These are phyloP conservation scores for Alsophila aescularia DNA, from an alignment of 2,888 invertebrate species.

Conservation along the genomic window DNA sequence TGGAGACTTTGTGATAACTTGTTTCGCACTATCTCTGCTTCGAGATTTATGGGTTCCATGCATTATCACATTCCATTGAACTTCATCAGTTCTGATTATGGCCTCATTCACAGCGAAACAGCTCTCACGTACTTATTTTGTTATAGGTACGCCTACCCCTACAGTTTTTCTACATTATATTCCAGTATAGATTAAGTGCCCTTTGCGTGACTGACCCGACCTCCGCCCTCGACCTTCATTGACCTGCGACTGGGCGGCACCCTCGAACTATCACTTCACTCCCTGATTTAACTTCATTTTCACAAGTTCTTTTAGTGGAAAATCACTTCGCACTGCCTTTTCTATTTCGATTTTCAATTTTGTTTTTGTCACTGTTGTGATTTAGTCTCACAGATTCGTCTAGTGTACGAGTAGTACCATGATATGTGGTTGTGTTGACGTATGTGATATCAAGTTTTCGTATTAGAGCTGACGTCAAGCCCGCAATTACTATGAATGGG, in stretches of 20 bases:
- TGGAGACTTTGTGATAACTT: slow-evolving; percentile 35
- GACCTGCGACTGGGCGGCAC: slow-evolving; percentile 63
- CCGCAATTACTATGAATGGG: slow-evolving; percentile 33
- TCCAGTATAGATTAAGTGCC: slow-evolving; percentile 40
- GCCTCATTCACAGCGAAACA: neutral
- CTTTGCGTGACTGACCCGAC: slow-evolving; percentile 62
- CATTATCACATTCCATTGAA: neutral
- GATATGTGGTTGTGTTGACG: slow-evolving; percentile 17
- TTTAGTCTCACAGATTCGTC: slow-evolving; percentile 6
- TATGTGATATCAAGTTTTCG: slow-evolving; percentile 22
- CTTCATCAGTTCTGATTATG: neutral
- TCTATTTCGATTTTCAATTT: slow-evolving; percentile 19
- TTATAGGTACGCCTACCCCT: neutral
- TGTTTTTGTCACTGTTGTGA: neutral
- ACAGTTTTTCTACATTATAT: neutral
- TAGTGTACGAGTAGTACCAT: slow-evolving; percentile 13
- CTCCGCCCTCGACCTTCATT: slow-evolving; percentile 58
- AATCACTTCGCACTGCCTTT: slow-evolving; percentile 14
- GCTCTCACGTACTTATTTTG: neutral
- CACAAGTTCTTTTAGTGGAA: slow-evolving; percentile 25
- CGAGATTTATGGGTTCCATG: slow-evolving; percentile 27
- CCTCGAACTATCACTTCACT: slow-evolving; percentile 51
- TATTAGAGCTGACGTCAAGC: slow-evolving; percentile 31
- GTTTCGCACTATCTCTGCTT: slow-evolving; percentile 31
- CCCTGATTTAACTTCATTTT: slow-evolving; percentile 46